Percentiles rank a stretch among this genome's conserved stretches.
phyloP scores from a whole-genome alignment of 1,140 invertebrate genomes.

The Gonatopus flavifemur region DNA sequence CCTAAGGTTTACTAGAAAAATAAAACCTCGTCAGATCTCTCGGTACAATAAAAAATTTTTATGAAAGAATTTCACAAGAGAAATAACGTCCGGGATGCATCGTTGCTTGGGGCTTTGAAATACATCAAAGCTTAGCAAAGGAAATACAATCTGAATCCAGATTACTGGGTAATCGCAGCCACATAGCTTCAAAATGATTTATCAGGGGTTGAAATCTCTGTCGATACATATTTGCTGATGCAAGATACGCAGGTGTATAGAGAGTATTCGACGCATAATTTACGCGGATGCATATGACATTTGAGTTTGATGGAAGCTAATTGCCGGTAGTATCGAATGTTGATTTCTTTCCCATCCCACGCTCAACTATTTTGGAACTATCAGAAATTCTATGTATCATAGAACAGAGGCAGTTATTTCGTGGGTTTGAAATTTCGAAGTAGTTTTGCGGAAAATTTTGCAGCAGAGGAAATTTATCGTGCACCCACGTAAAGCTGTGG shows the following conservation, averaged over 20 bases:
- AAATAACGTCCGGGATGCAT: too few species aligned
- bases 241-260: slow-evolving; percentile 7
- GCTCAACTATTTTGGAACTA: slow-evolving; percentile 8
- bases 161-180: slow-evolving; percentile 25
- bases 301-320: slow-evolving; percentile 30
- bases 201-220: slow-evolving; percentile 34
- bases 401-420: slow-evolving; percentile 22
- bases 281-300: slow-evolving; percentile 32
- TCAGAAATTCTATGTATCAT: slow-evolving; percentile 20
- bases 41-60: too few species aligned
- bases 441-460: too few species aligned
- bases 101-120: too few species aligned
- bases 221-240: not conserved
- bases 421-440: slow-evolving; percentile 16
- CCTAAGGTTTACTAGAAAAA: too few species aligned
- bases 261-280: slow-evolving; percentile 16
- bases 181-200: slow-evolving; percentile 28
- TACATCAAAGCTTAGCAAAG: slow-evolving; percentile 21
- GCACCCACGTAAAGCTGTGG: slow-evolving; percentile 35
- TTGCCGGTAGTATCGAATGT: slow-evolving; percentile 12
- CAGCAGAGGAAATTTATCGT: slow-evolving; percentile 25
- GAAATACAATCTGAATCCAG: slow-evolving; percentile 13
- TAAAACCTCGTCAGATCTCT: too few species aligned
- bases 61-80: too few species aligned
- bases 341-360: not conserved